Evolutionary conservation across 2,113 vertebrate species (phyloP).

Genomic region (Onychorhynchus coronatus): DNA sequence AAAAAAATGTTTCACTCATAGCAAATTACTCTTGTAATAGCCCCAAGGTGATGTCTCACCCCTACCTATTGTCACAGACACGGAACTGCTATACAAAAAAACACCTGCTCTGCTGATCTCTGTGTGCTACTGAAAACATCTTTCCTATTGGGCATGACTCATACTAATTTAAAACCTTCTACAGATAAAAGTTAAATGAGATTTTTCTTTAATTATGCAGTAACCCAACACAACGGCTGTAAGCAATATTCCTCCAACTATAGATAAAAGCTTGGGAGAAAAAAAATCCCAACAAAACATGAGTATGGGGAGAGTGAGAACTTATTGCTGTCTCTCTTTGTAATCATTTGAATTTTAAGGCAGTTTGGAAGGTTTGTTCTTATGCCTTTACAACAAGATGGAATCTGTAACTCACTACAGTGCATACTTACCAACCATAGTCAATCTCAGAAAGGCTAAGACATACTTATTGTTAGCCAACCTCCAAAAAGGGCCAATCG

Average conservation of each 20-base stretch:
- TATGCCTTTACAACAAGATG: neutral
- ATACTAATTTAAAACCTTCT: neutral
- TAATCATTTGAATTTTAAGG: neutral
- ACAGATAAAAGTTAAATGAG: neutral
- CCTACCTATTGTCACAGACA: neutral
- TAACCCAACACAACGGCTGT: neutral
- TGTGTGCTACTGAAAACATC: neutral
- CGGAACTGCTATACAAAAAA: neutral
- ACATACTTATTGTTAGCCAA: constrained; percentile 57
- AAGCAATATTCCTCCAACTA: neutral
- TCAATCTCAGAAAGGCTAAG: constrained; percentile 61
- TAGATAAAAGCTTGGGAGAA: neutral
- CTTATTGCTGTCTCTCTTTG: neutral
- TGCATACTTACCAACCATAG: constrained; percentile 59
- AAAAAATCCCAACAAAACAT: neutral
- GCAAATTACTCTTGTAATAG: neutral
- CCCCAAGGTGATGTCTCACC: accelerated
- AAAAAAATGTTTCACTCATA: neutral
- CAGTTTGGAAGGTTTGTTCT: neutral
- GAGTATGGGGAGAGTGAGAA: neutral
- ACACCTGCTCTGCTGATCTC: neutral
- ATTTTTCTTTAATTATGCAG: neutral
- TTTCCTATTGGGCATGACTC: neutral
- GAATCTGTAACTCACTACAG: neutral
- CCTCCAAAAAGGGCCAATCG: constrained; percentile 62